Evolutionary conservation across 2,113 vertebrate species (phyloP), one percentile per base, ranked within the genome.

Genomic region (Montifringilla adamsi): DNA sequence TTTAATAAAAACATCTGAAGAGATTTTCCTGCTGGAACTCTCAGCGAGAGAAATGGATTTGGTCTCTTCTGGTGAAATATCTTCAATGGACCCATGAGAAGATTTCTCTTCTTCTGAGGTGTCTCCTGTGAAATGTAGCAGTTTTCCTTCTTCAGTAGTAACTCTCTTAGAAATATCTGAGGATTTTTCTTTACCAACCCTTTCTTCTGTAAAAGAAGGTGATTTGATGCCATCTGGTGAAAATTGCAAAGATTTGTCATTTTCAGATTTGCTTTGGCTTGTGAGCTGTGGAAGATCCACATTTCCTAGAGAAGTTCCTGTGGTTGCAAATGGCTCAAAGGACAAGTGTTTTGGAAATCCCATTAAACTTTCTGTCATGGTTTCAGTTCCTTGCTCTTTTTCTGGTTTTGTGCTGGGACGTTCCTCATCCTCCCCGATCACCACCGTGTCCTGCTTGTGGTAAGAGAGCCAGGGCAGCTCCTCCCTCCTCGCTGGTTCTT

Each of bases 141-240:
- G 56, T 74, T 89, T 96, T 78, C 49, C 88, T 89, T 94, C 91
- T 81, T 90, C 95, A 70, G 77, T 28, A 76, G 46, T 89, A 43
- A 77, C 14, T 60, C 91, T 95, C 70, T 94, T 95, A 86, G 94
- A 94, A 87, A 47, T 70, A 64, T 93, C 97, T 87, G 94, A 86
- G 44, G 95, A 95, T 67, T 94, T 96, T 93, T 94, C 96, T 84
- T 92, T 94, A 73, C 67, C 47, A 69, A 74, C 64, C 95, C 79
- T 89, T 97, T 73, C 35, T 93, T 98, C 90, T 78, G 94, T 91
- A 67, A 94, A 84, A 85, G 96, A 97, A 60, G 97, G 80, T 21
- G 97, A 97, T 84, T 98, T 97, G 84, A 93, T 87, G 39, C 97
- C 97, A 90, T 96, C 97, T 83, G 97, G 91, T 66, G 97, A 98